Evolutionary conservation across 1,140 invertebrate species (phyloP), one percentile per base, ranked within the genome.

Genomic region (Ceratoteleas bidentatus): DNA sequence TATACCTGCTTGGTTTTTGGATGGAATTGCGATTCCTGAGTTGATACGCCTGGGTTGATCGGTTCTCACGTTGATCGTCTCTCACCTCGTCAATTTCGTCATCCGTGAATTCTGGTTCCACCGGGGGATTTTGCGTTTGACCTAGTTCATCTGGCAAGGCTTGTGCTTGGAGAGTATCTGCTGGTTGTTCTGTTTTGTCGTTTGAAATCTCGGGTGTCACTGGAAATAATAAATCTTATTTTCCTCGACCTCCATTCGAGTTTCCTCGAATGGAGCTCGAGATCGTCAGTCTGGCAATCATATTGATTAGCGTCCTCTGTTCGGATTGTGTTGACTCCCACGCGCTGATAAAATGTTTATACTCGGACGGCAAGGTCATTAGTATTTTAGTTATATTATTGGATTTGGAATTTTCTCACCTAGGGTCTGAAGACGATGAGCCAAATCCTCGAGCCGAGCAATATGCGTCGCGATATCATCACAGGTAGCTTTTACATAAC

Each of bases 311-410:
- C 24, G 8, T 69, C 32, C 66, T 38, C 11, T 69, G 43, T 3
- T 83, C 11, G 11, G 8, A 13, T 11, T 69, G 83, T 15, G 81
- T 85, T 47, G 84, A 86, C 14, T 90, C 88, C 88, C 89, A 91
- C 0, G 87, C 89, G 40, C 81, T 88, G 0, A 86, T 57, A 60
- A 91, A 91, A 74, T 89, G 84, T 7, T 83, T 81, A 49, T 64
- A 85, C 6, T 58, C 34, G 8, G 66, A 49, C 15, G 88, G 87
- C 11, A 88, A 52, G 9, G 86, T 81, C 76, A 84, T 84, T 9
- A 89, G 34, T 7, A 90, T 85, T 75, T 88, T 88, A 10, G 84
- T 85, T 2, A 68, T 68, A 40, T 16, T 45, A 60, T 50, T 38
- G 38, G 24, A 10, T 56, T 13, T 24, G 49, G 6, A 15, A 45